Percentiles rank a stretch among this genome's conserved stretches.
phyloP scores from a whole-genome alignment of 2,888 invertebrate species.

The Mechanitis messenoides region DNA sequence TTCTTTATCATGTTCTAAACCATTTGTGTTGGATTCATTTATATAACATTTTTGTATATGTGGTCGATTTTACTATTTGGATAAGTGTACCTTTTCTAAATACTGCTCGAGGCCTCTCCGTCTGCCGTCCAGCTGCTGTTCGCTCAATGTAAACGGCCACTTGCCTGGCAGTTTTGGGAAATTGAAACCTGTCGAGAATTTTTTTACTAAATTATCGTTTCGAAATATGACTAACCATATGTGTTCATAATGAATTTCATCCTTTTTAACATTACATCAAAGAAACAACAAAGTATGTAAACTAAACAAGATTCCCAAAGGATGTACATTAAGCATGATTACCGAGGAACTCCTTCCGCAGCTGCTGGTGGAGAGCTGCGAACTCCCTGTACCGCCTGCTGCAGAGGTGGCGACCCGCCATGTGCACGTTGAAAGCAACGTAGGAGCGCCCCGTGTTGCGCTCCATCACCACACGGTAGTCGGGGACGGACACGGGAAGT shows the following conservation, averaged over 20 bases:
- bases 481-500: conserved; percentile 92
- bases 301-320: too few relatives aligned
- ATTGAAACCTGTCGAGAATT: conserved; percentile 81
- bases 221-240: neutral
- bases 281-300: too few relatives aligned
- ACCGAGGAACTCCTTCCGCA: conserved; percentile 95
- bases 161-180: conserved; percentile 99
- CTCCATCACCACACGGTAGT: conserved; percentile 92
- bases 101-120: conserved; percentile 97
- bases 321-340: too few relatives aligned
- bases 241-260: neutral
- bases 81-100: conserved; percentile 85
- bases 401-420: conserved; percentile 98
- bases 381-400: conserved; percentile 98
- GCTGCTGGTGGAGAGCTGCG: conserved; percentile 88
- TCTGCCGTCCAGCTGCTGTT: conserved; percentile 96
- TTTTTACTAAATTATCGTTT: neutral
- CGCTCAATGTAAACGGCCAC: conserved; percentile 98
- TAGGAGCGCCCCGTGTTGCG: conserved; percentile 91
- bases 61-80: too few relatives aligned
- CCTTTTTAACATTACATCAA: too few relatives aligned
- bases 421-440: conserved; percentile 98
- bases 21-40: too few relatives aligned
- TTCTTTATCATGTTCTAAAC: too few relatives aligned
- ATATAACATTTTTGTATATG: too few relatives aligned